These are phyloP conservation scores for Polietes domitor DNA, from an alignment of 2,888 invertebrate species.

Conservation along the genomic window DNA sequence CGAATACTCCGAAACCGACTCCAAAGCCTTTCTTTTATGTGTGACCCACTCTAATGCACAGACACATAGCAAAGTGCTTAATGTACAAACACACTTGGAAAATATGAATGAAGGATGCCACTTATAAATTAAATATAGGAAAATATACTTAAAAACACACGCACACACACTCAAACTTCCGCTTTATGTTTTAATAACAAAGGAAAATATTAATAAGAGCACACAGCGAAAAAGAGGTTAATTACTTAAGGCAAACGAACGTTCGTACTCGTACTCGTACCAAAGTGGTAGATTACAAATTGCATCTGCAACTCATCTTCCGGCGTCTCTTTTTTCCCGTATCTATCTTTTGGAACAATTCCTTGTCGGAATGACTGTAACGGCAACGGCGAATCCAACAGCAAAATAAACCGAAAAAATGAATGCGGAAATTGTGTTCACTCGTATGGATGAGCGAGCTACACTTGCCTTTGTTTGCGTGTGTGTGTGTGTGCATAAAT, in stretches of 20 bases:
- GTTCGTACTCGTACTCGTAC: background rate
- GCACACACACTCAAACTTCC: background rate
- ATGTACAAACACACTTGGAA: slow-evolving; percentile 5
- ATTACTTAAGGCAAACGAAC: slow-evolving; percentile 19
- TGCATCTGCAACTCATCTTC: slow-evolving; percentile 29
- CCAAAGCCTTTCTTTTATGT: no score
- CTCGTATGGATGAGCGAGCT: background rate
- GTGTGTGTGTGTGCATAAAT: background rate
- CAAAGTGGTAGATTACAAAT: slow-evolving; percentile 18
- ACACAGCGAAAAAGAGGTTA: slow-evolving; percentile 33
- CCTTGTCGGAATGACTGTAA: background rate
- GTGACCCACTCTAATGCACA: no score
- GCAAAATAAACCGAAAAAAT: background rate
- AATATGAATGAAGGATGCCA: slow-evolving; percentile 13
- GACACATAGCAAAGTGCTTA: slow-evolving; percentile 7
- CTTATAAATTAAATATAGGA: slow-evolving; percentile 31
- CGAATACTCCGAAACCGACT: no score
- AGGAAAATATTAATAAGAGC: slow-evolving; percentile 21
- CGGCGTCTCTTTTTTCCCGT: background rate
- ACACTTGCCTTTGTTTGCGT: background rate
- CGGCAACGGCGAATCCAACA: background rate
- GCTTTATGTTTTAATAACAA: slow-evolving; percentile 4
- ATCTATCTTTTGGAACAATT: background rate
- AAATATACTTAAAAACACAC: background rate
- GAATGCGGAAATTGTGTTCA: slow-evolving; percentile 29